Evolutionary conservation across 1,140 invertebrate species (phyloP), one percentile per base, ranked within the genome.

Genomic region (Drosophila punjabiensis): DNA sequence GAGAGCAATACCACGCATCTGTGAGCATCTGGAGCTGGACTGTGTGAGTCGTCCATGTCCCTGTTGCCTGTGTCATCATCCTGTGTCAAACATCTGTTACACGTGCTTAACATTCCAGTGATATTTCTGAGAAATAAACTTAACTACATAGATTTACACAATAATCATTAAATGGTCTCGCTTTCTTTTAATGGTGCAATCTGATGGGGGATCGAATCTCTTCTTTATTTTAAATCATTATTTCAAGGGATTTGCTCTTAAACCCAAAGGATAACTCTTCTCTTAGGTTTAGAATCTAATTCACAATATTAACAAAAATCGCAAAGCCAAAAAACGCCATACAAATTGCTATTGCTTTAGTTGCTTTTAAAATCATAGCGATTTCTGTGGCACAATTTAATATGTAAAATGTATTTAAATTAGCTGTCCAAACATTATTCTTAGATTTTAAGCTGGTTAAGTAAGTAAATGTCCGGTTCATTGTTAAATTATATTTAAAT

Each of bases 1-100:
- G 91, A 92, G 56, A 81, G 69, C 47, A 93, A 91, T 60, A 93
- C 91, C 16, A 93, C 92, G 33, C 92, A 92, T 65, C 76, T 93
- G 50, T 93, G 82, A 79, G 50, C 48, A 3, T 32, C 16, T 28
- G 16, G 9, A 52, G 24, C 3, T 56, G 30, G 20, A 35, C 45
- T 41, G 52, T 16, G 4, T 16, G 4, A 8, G 18, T n/a, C n/a
- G 43, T 18, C 35, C 18, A 37, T 20, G 33, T 39, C 48, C 18
- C 48, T 13, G 33, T 55, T 33, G 33, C 13, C 24, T 37, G 48
- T 71, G 64, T 55, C 64, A 71, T 56, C 20, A 39, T 39, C 24
- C 65, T 60, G 55, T 56, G 55, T 58, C 55, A 62, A 64, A 62
- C 45, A 68, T 48, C 7, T 37, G 45, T 79, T 75, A 11, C 28